Evolutionary conservation across 2,113 vertebrate genomes (phyloP), one percentile per base, ranked within the genome.

Genomic region (Dipodomys spectabilis): DNA sequence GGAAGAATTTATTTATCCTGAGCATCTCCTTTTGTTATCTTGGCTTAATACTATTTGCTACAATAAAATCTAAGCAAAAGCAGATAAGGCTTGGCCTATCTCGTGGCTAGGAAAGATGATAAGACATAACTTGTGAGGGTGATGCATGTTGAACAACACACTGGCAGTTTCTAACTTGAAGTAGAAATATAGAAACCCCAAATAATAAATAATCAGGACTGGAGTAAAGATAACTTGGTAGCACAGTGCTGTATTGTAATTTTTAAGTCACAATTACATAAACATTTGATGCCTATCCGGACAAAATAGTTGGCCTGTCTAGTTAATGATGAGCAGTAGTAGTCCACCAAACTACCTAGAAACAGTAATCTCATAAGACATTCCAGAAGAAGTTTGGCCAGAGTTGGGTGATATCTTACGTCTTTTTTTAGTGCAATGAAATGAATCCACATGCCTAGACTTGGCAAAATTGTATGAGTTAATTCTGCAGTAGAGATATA

Each of bases 21-120:
- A 91, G 32, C 5, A 8, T 94, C 87, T 25, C 71, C 73, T 73
- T 88, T 92, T 89, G 13, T 90, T 81, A 88, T 15, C 62, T 75
- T 85, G 45, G 71, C 72, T 95, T 73, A 53, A 90, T 84, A 86
- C 84, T 92, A 77, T 82, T 96, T 86, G 84, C n/a, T 71, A 62
- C 80, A 96, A 96, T 94, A 95, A 95, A 95, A 94, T 84, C 62
- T 84, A 80, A 89, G 91, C 35, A 35, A 89, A 68, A 92, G 57
- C 69, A 79, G 92, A 45, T 57, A 84, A 49, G 65, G 71, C 32
- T 88, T 44, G 65, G 67, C 78, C 49, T 95, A 30, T 72, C 69
- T 8, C 1, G 53, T 90, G 60, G 45, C 6, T 27, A 15, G 86
- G 80, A 88, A 75, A 62, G 49, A 77, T 9, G 18, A 39, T 73